phyloP scores from a whole-genome alignment of 2,113 vertebrate species.

The Psammodynastes pulverulentus region DNA sequence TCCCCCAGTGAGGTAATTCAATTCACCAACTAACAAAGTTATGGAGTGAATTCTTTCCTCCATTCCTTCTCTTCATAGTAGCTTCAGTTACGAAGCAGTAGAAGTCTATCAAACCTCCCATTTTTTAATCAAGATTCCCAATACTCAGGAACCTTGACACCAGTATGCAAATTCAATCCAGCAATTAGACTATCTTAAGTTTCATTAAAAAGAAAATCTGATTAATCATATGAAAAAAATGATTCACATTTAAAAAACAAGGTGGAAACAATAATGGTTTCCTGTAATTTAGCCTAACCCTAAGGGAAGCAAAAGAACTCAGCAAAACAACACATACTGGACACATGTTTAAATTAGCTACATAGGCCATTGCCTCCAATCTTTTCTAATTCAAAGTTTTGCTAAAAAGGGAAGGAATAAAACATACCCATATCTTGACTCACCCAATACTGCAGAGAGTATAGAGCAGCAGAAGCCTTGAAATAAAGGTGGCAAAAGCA shows the following conservation, averaged over 20 bases:
- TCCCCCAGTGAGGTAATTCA: not conserved
- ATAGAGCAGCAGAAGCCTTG: not conserved
- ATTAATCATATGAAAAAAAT: not conserved
- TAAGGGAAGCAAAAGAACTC: not conserved
- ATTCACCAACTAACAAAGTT: not conserved
- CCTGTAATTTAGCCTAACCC: not conserved
- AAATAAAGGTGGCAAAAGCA: not conserved
- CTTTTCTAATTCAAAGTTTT: not conserved
- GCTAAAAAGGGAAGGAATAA: not conserved
- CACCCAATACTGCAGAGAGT: not conserved
- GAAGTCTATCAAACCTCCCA: conserved; percentile 9
- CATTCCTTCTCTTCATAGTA: not conserved
- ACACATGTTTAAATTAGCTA: not conserved
- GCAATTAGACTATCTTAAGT: not conserved
- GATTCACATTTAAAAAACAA: not conserved
- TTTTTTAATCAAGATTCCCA: not conserved
- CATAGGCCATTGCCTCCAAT: not conserved
- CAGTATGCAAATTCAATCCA: not conserved
- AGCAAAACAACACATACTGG: not conserved
- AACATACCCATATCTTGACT: not conserved
- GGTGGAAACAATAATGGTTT: not conserved
- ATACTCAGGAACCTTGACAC: not conserved
- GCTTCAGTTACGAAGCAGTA: not conserved
- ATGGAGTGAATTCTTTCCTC: not conserved
- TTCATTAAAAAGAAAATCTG: not conserved